Percentiles rank a stretch among this genome's conserved stretches.
Conservation (phyloP, 2,888 invertebrate species). For the Tachina grossa region DNA sequence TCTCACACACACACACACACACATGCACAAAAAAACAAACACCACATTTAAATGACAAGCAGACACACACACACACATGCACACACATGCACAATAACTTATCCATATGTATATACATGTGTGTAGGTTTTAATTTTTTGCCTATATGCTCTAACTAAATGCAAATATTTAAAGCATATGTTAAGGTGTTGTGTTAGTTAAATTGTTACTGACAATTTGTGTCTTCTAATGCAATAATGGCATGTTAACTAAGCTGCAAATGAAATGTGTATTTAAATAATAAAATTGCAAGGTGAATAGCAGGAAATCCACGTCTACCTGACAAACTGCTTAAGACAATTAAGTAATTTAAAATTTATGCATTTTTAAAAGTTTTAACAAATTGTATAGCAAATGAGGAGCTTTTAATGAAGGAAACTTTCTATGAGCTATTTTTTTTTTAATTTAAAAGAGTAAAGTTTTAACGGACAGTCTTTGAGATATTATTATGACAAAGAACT, state of each 20-base stretch:
- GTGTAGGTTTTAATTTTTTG: too few relatives aligned
- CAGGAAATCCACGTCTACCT: background rate
- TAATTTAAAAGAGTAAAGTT: too few relatives aligned
- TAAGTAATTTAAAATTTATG: background rate
- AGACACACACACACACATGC: too few relatives aligned
- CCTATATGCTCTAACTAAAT: background rate
- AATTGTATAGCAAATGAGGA: too few relatives aligned
- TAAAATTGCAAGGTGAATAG: background rate
- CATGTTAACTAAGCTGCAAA: constrained; percentile 28
- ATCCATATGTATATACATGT: too few relatives aligned
- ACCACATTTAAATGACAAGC: constrained; percentile 1
- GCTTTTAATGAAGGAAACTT: too few relatives aligned
- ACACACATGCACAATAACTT: too few relatives aligned
- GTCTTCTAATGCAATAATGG: constrained; percentile 16
- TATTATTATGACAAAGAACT: too few relatives aligned
- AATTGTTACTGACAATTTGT: constrained; percentile 37
- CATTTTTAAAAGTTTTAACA: too few relatives aligned
- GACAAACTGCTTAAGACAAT: background rate
- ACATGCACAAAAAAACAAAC: constrained; percentile 6
- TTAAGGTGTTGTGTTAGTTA: constrained; percentile 26
- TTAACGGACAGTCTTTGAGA: too few relatives aligned
- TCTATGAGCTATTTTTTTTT: too few relatives aligned
- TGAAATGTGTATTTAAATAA: constrained; percentile 21
- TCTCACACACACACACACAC: background rate
- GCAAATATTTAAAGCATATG: constrained; percentile 40